Evolutionary conservation across 2,797 vertebrate genomes (phyloP), one percentile per base, ranked within the genome.

Genomic region (Acanthopagrus latus): DNA sequence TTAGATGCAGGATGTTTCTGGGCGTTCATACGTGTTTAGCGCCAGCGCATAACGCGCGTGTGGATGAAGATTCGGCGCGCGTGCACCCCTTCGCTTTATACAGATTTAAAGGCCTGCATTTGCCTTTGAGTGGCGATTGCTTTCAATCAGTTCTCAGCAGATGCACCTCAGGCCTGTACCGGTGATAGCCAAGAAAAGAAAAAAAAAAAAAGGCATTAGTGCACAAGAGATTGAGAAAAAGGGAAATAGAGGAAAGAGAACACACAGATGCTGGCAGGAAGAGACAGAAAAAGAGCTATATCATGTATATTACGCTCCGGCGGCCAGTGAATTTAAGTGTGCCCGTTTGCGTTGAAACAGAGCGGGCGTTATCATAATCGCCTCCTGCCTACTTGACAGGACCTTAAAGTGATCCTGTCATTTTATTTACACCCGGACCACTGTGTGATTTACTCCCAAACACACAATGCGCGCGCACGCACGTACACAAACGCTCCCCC

Each of bases 361-460:
- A 96, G 96, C 96, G 91, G 95, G 95, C 96, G 97, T 98, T 99
- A 98, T 98, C 97, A 99, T 99, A 99, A 99, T 99, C 97, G 96
- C 97, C 96, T 97, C 95, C 95, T 93, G 95, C 96, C 89, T 97
- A 98, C 97, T 96, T 99, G 98, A 99, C 97, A 96, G 97, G 96
- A 97, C 97, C 96, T 96, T 96, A 97, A 99, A 99, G 96, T 96
- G 97, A 99, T 99, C 97, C 97, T 99, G 98, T 99, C 97, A 96
- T 98, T 98, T 99, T 99, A 98, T 99, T 99, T 99, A 97, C 96
- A 96, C 96, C 95, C 91, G 92, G 96, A 95, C 95, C 96, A 82
- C 94, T 95, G 95, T 96, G 96, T 96, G 91, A 89, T 91, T 91
- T 91, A 90, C 91, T 83, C 80, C 7, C 16, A 91, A 83, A 84